Evolutionary conservation across 2,113 vertebrate species (phyloP), one percentile per base, ranked within the genome.

Genomic region (Eulemur rufifrons): DNA sequence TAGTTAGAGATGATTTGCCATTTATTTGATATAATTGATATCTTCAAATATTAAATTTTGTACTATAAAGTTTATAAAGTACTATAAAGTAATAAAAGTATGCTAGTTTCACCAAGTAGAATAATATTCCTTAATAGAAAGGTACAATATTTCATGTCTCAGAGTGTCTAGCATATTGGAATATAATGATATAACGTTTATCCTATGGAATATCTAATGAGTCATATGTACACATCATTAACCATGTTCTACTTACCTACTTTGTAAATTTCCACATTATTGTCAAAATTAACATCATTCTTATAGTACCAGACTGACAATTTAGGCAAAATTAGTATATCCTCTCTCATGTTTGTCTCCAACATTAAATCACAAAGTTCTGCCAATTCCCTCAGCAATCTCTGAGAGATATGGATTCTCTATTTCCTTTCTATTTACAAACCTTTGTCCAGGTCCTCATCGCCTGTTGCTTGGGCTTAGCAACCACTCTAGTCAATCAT

Each of bases 331-430:
- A 91, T 87, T 45, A 82, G 15, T 59, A 21, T 27, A 61, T 56
- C 56, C 9, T 89, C 66, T 86, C 85, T 90, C 12, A 12, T 68
- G 73, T 78, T 90, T 92, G 42, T 92, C n/a, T 86, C 50, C 23
- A 91, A 78, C 17, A 73, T 59, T 91, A 92, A 91, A 81, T 89
- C 95, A 89, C 39, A 92, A 94, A 89, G 42, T 90, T 74, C 50
- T 76, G 61, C 61, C n/a, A 74, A 76, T 52, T 81, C 13, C 59
- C 56, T 89, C 54, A 78, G 17, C 20, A 94, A 64, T 27, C 6
- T 64, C 86, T 89, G 29, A 68, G 8, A 83, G 18, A 78, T 86
- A 0, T 56, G n/a, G 17, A 69, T 63, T 83, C 27, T 92, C 85
- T 52, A 25, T 42, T 76, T 86, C 61, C 47, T 71, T 81, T 63